Evolutionary conservation across 2,888 invertebrate species (phyloP), one percentile per base, ranked within the genome.

Genomic region (Ecliptopera silaceata): DNA sequence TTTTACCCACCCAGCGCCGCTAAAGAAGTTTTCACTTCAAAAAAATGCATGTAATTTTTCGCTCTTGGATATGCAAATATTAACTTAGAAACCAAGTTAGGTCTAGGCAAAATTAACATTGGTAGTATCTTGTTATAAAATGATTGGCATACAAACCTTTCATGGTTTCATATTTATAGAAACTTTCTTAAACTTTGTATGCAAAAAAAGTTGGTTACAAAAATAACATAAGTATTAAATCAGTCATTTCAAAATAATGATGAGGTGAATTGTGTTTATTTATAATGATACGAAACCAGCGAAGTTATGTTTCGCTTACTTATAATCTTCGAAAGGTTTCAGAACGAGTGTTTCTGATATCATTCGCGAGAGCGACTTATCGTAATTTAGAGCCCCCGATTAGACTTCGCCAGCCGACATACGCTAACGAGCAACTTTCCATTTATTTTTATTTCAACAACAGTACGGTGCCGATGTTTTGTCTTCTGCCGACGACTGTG

Each of bases 381-480:
- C 90, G 84, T 86, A 88, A 90, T 90, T 90, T 90, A 89, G 88
- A 87, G 86, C 76, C 77, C 68, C 74, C 87, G 89, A 90, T 90
- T 90, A 90, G 89, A 86, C 75, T 80, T 74, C 78, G 75, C 82
- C 80, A 74, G 72, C 81, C 83, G 82, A 84, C 86, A 82, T 82
- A 77, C 87, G 75, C 88, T 89, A 90, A 90, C 90, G 89, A 90
- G 89, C 87, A 82, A 86, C 81, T 79, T 86, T 82, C 75, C 75
- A 80, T 80, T 85, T 85, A 80, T 84, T 84, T 84, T 86, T 84
- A 79, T 86, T 86, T 82, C 71, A 77, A 79, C 80, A 84, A 80
- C 82, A 82, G 80, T 83, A 82, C 71, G 77, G 80, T 82, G 82
- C 82, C 79, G 79, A 83, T 84, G 85, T 89, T 85, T 85, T 86